These are phyloP conservation scores for Neoaliturus tenellus DNA, from an alignment of 2,888 invertebrate genomes.

Conservation along the genomic window DNA sequence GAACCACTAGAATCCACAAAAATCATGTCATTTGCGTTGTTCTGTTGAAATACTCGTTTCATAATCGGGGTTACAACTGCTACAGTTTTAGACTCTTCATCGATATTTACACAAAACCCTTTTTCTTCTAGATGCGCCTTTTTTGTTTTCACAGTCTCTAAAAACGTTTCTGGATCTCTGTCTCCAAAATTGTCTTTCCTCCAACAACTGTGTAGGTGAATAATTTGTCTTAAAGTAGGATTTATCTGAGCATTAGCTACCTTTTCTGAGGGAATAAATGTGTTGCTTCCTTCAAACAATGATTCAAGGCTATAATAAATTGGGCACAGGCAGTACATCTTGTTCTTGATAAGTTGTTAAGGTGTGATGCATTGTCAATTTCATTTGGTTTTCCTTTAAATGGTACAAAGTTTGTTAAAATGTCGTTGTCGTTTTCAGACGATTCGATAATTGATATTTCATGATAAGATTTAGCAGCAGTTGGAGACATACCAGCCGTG, in stretches of 20 bases:
- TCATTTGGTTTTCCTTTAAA: no score
- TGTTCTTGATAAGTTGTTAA: no score
- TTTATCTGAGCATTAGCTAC: conserved; percentile 48
- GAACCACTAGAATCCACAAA: conserved; percentile 42
- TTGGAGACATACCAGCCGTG: conserved; percentile 14
- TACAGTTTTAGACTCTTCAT: conserved; percentile 44
- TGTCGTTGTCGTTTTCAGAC: conserved; percentile 37
- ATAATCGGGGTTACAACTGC: conserved; percentile 26
- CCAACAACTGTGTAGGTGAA: conserved; percentile 34
- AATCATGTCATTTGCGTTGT: conserved; percentile 34
- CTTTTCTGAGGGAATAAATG: no score
- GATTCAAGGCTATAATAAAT: no score
- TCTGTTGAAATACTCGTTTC: conserved; percentile 41
- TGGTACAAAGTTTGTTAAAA: conserved; percentile 43
- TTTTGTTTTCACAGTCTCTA: conserved; percentile 35
- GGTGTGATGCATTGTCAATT: no score
- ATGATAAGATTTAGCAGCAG: conserved; percentile 27
- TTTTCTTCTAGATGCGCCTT: neutral
- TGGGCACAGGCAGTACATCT: no score
- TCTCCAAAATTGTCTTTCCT: conserved; percentile 1
- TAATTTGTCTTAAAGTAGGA: conserved; percentile 43
- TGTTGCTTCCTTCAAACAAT: no score
- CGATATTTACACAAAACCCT: conserved; percentile 31
- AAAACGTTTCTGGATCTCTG: conserved; percentile 35
- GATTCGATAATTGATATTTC: conserved; percentile 33